Base-by-base conservation (phyloP, 2,888 invertebrate species). In the Bimastos eiseni region DNA sequence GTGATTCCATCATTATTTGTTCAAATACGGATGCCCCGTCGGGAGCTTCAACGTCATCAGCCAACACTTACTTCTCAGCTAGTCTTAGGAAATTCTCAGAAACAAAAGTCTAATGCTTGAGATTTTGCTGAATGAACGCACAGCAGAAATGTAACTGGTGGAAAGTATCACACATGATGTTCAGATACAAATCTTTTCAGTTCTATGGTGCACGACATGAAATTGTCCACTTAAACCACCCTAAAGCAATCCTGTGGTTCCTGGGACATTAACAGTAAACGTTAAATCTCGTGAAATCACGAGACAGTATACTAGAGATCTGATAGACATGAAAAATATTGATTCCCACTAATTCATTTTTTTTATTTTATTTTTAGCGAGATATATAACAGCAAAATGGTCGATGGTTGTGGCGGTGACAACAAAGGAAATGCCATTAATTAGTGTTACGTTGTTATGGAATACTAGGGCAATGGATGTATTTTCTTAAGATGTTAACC, bases 51-150 rank as follows among this genome's bases (percentile, higher is more conserved):
- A 86, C 36, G 1, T 70, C 70, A 30, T 36, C 86, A 36, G 21
- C 37, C 37, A 86, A 86, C 86, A 0, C 36, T 36, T 33, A 84
- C 21, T 86, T 37, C 24, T 19, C 37, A 21, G 37, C 86, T 24
- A 86, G 36, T 86, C 37, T 86, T 37, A 86, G 37, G 86, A 86
- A 86, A 36, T 86, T 86, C 37, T 86, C 86, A 86, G 86, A 86
- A 86, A 86, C 86, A 24, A 86, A 86, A 86, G 86, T 86, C 24
- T 86, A 86, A 33, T 30, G 13, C n/a, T 49, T n/a, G 70, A 49
- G 49, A 49, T 4, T 49, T 49, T 49, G 49, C 49, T 49, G 11
- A 49, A 24, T 49, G 49, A 49, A 49, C 21, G 49, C 21, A 49
- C 21, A 49, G 49, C 49, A 41, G 41, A 13, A 41, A 1, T 41